A percentile compares a stretch with the other conserved stretches of the same genome.
These are phyloP conservation scores for Rhaphigaster nebulosa DNA, from an alignment of 2,888 invertebrate genomes.

Conservation along the genomic window DNA sequence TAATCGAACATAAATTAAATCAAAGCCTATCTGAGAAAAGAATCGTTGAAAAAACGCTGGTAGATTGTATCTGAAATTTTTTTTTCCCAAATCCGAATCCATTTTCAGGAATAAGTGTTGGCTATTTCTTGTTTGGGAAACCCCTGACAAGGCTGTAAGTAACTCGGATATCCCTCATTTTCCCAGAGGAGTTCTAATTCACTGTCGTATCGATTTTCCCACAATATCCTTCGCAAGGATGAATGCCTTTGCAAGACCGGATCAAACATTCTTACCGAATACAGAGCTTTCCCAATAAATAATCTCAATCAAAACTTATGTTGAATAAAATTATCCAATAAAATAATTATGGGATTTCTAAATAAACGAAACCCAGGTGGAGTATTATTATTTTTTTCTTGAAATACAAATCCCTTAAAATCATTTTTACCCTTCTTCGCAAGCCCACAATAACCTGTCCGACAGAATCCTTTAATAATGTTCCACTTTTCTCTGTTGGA, in stretches of 20 bases:
- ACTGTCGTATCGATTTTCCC: neutral
- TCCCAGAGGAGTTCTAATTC: slow-evolving; percentile 1
- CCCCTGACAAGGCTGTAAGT: neutral
- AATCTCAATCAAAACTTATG: neutral
- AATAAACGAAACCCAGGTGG: too few species aligned
- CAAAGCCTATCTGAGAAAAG: neutral
- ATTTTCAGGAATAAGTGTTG: neutral
- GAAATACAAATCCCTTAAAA: too few species aligned
- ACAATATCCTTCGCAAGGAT: neutral
- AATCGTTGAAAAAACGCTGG: too few species aligned
- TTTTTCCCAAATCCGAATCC: neutral
- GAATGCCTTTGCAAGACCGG: neutral
- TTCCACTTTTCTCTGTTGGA: too few species aligned
- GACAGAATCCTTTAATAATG: too few species aligned
- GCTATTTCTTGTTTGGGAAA: slow-evolving; percentile 1
- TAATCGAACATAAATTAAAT: neutral
- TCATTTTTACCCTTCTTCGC: too few species aligned
- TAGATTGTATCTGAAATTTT: too few species aligned
- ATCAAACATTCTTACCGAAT: neutral
- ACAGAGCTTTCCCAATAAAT: neutral
- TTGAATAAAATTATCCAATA: neutral
- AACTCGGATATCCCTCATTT: neutral
- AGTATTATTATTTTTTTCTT: too few species aligned
- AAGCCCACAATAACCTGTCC: too few species aligned
- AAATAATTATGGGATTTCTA: neutral